Base-by-base conservation (phyloP, 2,113 vertebrate species). In the Gnathonemus longibarbis region DNA sequence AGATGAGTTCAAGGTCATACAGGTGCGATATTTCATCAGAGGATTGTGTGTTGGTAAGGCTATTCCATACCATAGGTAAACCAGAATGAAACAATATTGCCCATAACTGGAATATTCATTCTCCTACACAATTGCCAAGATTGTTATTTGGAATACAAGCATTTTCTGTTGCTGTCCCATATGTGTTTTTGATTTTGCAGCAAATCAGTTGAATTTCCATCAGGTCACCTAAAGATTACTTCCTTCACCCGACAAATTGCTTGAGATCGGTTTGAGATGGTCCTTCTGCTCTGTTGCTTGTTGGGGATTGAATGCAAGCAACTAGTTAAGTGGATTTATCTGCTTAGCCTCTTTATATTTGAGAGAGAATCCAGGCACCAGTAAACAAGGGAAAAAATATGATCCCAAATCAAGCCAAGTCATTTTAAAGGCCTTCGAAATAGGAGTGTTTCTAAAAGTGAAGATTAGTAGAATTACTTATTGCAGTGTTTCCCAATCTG, bases 301-400 rank as follows among this genome's bases (percentile, higher is more conserved):
- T 70, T 46, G 27, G 89, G 89, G 84, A 45, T 31, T 86, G 42
- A 53, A 87, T 49, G 7, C 56, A 88, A 74, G 21, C n/a, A 88
- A 52, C 46, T n/a, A 87, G 84, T 90, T 90, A 87, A 87, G 48
- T 87, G 58, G 58, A 90, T 90, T 87, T 85, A 62, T 90, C 13
- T 50, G 19, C 35, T 87, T 27, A 90, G 27, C 89, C 31, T 88
- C 58, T 50, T 15, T 74, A 45, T 87, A 62, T 19, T 31, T 31
- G 31, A 19, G 84, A 24, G 1, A 84, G 19, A 90, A 50, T 45
- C 48, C 27, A 62, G 24, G 77, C 62, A 45, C 84, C 84, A n/a
- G 10, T 50, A 86, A 84, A 83, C 48, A 66, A 74, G n/a, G 19
- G 42, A 74, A 3, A 19, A 62, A 42, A 42, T 88, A 66, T 10